Evolutionary conservation across 2,888 invertebrate genomes (phyloP), one percentile per base, ranked within the genome.

Genomic region (Drosophila borealis): DNA sequence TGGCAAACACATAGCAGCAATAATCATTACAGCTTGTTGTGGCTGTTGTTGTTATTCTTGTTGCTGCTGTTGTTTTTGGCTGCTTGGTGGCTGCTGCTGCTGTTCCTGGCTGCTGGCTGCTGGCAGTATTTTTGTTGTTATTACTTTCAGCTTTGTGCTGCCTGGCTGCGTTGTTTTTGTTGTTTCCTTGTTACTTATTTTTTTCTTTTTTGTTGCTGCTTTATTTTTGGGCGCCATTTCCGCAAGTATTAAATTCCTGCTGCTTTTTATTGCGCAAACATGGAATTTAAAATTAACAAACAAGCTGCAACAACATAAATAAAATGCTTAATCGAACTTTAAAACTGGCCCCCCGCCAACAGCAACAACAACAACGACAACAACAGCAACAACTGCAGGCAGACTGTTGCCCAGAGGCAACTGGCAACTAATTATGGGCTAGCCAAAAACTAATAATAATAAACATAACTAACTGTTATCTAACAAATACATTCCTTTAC

Each of bases 271-370:
- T 57, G 82, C 85, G 73, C 67, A 82, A 83, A 83, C 87, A 84
- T 84, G 83, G 78, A 84, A 84, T 84, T 87, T 84, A 84, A 84
- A 84, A 84, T 87, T 81, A 87, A 86, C 87, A 80, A 82, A 63
- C 59, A 64, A 74, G 69, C 80, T 56, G 63, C 74, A 74, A 37
- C 70, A 50, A 46, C 45, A 72, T 57, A 72, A 62, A 57, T 56
- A 67, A 62, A 69, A 61, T 45, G 46, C 54, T 69, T 55, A 76
- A 77, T 77, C 73, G 76, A 77, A 76, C 76, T 63, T 60, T 55
- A 59, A 65, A 48, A 56, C 53, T 55, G 57, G 59, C 45, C 54
- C 36, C 33, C 50, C 19, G 14, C 39, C 39, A n/a, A 21, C 55
- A 48, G 17, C 41, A 37, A 29, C 42, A 60, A n/a, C 17, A 25